phyloP scores from a whole-genome alignment of 2,113 vertebrate genomes.

The Mola mola region DNA sequence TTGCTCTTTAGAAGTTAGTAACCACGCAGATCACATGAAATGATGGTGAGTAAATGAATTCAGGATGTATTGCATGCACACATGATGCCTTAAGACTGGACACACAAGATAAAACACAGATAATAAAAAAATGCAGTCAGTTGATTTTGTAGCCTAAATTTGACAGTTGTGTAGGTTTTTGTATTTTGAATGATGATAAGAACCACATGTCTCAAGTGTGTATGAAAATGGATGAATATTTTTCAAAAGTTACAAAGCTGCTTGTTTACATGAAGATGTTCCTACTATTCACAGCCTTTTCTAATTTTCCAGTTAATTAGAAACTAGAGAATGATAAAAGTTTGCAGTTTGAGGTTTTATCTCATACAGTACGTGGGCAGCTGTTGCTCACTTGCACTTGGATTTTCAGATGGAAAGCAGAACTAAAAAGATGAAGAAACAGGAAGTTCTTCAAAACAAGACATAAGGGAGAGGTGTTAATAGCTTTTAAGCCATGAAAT shows the following conservation, averaged over 20 bases:
- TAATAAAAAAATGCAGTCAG: too few species aligned
- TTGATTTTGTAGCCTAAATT: too few species aligned
- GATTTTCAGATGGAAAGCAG: slow-evolving; percentile 44
- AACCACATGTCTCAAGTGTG: too few species aligned
- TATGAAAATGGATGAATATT: background rate
- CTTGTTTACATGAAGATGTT: background rate
- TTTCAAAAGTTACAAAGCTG: background rate
- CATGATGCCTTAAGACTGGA: too few species aligned
- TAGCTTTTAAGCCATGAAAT: background rate
- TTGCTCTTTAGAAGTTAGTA: too few species aligned
- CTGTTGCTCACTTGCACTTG: background rate
- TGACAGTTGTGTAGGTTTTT: too few species aligned
- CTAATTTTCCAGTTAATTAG: background rate
- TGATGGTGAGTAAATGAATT: background rate
- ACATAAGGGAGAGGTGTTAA: slow-evolving; percentile 1
- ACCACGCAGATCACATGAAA: too few species aligned
- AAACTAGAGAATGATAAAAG: background rate
- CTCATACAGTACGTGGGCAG: background rate
- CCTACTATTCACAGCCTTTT: too few species aligned
- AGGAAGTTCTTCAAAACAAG: slow-evolving; percentile 53
- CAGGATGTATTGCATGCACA: background rate
- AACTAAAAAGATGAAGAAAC: slow-evolving; percentile 55
- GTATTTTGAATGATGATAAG: background rate
- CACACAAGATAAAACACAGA: too few species aligned
- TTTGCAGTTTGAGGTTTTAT: background rate